Base-by-base conservation (phyloP, 2,113 vertebrate genomes). In the Seriola quinqueradiata region DNA sequence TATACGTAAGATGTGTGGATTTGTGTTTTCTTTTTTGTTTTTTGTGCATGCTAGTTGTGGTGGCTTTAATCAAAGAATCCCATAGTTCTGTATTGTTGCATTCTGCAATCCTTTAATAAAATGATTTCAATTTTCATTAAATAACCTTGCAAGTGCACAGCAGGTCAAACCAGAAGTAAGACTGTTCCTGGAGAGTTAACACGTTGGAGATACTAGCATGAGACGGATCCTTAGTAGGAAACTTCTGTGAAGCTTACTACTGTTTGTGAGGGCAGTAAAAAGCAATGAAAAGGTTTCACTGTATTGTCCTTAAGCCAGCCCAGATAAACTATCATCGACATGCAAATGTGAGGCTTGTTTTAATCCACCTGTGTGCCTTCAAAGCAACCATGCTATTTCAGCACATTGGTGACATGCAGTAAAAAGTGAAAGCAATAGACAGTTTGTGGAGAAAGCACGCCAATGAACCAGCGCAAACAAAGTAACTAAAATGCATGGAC, bases 181-280 rank as follows among this genome's bases (percentile, higher is more conserved):
- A 81, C 14, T 44, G 13, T 42, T 64, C 19, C 19, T 10, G 38
- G 32, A 65, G 64, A 40, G 21, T 59, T 59, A 59, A 71, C 59
- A 76, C 32, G 34, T 36, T 28, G 48, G 44, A 54, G 42, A 14
- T 7, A 46, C 65, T 38, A 54, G 74, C 42, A 34, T 25, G 4
- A 67, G 75, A 48, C 52, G 12, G 70, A 67, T 65, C 72, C 60
- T 40, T 19, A 5, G 11, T 28, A 34, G 61, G 55, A 36, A 77
- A 63, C 48, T n/a, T 28, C 58, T 58, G 70, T 80, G 68, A 79
- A 68, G 75, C 66, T 84, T 67, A 79, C 73, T 63, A 66, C 71
- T 90, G 82, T 92, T 90, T 90, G 91, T 78, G 73, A 76, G 61
- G 16, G 87, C 68, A 76, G 82, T 92, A 91, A 89, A 92, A 85